phyloP scores from a whole-genome alignment of 2,113 vertebrate genomes.

The Gopherus evgoodei region DNA sequence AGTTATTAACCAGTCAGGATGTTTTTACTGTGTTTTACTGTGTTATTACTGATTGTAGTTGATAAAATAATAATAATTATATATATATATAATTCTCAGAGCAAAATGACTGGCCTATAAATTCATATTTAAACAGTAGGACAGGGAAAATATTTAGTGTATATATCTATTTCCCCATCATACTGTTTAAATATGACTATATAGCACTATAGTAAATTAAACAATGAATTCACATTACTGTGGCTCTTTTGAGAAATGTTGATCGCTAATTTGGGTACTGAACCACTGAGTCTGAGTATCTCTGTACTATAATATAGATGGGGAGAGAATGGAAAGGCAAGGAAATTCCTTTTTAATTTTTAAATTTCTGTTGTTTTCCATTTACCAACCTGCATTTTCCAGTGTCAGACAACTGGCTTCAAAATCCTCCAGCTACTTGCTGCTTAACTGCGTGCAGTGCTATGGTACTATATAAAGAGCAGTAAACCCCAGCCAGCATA shows the following conservation, averaged over 20 bases:
- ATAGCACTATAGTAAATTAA: background rate
- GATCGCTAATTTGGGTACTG: background rate
- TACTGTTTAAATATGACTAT: background rate
- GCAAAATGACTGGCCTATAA: too few species aligned
- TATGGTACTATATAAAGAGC: background rate
- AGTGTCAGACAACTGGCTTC: background rate
- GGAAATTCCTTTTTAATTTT: background rate
- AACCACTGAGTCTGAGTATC: background rate
- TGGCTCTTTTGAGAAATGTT: background rate
- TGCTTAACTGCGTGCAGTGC: background rate
- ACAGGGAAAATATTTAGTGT: too few species aligned
- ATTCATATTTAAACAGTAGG: too few species aligned
- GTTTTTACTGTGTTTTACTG: background rate
- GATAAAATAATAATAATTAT: background rate
- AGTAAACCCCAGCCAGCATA: background rate
- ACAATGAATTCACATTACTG: background rate
- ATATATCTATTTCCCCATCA: background rate
- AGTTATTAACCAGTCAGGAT: background rate
- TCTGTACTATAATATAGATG: background rate
- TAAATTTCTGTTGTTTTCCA: background rate
- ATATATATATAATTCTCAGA: too few species aligned
- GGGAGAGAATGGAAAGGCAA: background rate
- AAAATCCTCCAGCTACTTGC: background rate
- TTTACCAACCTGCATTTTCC: background rate
- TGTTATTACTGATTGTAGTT: background rate